Evolutionary conservation across 2,113 vertebrate species (phyloP).

Genomic region (Brachypodius melanocephalos): DNA sequence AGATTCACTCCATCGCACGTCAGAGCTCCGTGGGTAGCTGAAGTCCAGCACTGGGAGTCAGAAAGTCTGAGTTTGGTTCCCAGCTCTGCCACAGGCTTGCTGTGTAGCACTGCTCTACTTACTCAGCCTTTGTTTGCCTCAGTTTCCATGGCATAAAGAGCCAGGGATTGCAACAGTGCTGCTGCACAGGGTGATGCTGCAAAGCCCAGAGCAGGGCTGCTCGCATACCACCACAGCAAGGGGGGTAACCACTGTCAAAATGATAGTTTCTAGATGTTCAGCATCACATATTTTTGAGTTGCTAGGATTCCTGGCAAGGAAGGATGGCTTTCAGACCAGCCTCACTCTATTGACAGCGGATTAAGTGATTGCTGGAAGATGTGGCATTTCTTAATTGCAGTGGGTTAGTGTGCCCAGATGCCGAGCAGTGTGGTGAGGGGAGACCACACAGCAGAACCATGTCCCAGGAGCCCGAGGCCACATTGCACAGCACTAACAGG

Average conservation of each 20-base stretch:
- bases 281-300: background rate
- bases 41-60: constrained; percentile 35
- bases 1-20: constrained; percentile 44
- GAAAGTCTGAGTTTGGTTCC: constrained; percentile 51
- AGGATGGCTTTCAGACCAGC: background rate
- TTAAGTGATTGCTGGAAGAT: background rate
- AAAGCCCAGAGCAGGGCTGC: background rate
- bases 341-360: background rate
- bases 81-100: constrained; percentile 50
- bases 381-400: background rate
- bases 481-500: background rate
- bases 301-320: background rate
- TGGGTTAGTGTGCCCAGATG: background rate
- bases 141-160: background rate
- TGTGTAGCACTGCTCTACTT: constrained; percentile 18
- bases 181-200: background rate
- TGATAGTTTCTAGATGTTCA: background rate
- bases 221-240: background rate
- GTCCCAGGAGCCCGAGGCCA: accelerated
- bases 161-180: background rate
- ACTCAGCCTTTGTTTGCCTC: constrained; percentile 43
- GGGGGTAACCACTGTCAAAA: background rate
- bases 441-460: background rate
- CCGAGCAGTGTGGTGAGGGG: accelerated
- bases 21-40: constrained; percentile 47